These are phyloP conservation scores for Caiman crocodilus DNA, from an alignment of 2,797 vertebrate genomes.

Conservation along the genomic window DNA sequence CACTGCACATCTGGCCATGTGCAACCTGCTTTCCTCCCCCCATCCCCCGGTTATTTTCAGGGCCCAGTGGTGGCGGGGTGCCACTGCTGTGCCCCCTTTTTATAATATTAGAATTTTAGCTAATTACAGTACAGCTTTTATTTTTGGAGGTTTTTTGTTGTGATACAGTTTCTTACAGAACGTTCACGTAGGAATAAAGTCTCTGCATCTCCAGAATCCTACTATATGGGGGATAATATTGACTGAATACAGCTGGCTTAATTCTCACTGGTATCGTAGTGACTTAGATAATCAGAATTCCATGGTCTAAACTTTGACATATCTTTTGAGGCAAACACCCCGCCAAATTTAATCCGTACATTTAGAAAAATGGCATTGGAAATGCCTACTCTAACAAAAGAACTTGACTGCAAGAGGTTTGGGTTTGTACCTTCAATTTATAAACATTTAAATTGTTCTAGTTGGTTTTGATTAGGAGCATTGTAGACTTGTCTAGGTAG, in stretches of 20 bases:
- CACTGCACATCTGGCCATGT: too few relatives aligned
- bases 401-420: not conserved
- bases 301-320: not conserved
- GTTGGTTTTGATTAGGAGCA: not conserved
- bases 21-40: too few relatives aligned
- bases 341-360: not conserved
- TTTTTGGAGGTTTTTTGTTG: too few relatives aligned
- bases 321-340: not conserved
- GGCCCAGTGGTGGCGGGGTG: too few relatives aligned
- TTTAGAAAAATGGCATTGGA: not conserved
- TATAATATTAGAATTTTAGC: too few relatives aligned
- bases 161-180: too few relatives aligned
- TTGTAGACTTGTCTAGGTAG: not conserved
- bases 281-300: not conserved
- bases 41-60: too few relatives aligned
- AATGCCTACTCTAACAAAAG: not conserved
- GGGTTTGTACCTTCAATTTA: not conserved
- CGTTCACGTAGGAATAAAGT: not conserved
- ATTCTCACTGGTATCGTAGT: not conserved
- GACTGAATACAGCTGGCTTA: not conserved
- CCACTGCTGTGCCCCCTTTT: too few relatives aligned
- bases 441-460: not conserved
- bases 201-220: not conserved
- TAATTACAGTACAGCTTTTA: too few relatives aligned
- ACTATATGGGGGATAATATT: not conserved